Evolutionary conservation across 2,797 vertebrate genomes (phyloP).

Genomic region (Otolemur crassicaudatus): DNA sequence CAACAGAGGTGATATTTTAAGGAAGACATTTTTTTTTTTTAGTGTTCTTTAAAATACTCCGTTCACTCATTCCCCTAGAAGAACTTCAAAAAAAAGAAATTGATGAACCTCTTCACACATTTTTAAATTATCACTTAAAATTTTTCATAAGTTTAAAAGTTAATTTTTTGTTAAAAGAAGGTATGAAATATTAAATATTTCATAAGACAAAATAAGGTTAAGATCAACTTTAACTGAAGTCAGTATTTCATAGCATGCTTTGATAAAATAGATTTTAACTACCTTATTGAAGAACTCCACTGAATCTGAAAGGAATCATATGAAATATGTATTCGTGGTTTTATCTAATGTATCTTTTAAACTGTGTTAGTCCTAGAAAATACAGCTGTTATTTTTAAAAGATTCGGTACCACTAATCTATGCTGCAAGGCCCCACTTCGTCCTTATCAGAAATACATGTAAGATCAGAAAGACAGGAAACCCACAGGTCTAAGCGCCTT

Average conservation of each 20-base stretch:
- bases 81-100: background rate
- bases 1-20: background rate
- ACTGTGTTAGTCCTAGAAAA: constrained; percentile 37
- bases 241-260: constrained; percentile 52
- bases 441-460: background rate
- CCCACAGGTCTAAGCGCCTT: background rate
- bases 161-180: constrained; percentile 29
- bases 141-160: constrained; percentile 54
- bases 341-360: constrained; percentile 44
- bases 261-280: constrained; percentile 66
- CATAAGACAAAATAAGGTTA: constrained; percentile 58
- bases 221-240: constrained; percentile 42
- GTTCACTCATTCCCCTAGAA: background rate
- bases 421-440: background rate
- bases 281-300: constrained; percentile 37
- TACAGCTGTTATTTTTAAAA: background rate
- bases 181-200: constrained; percentile 60
- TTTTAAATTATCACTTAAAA: background rate
- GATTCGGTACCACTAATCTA: background rate
- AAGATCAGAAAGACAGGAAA: constrained; percentile 28
- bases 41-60: background rate
- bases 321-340: constrained; percentile 56
- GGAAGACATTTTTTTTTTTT: background rate
- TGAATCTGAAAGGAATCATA: constrained; percentile 38
- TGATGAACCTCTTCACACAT: background rate